Percentiles rank a stretch among this genome's conserved stretches.
Conservation (phyloP, 2,113 vertebrate genomes). For the Caretta caretta region DNA sequence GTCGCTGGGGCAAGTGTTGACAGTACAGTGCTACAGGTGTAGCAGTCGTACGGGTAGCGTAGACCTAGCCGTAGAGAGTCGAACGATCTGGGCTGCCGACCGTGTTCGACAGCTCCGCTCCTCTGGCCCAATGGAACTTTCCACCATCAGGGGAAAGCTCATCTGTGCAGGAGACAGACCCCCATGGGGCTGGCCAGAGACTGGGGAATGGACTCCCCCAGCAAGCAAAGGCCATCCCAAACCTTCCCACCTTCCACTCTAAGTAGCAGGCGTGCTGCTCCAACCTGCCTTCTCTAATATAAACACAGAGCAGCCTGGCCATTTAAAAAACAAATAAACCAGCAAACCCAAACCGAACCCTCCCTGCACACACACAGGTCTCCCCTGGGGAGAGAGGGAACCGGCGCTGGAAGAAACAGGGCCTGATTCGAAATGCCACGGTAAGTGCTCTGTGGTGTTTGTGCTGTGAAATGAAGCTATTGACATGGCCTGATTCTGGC, state of each 20-base stretch:
- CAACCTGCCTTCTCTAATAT: background rate
- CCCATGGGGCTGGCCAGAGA: too few relatives aligned
- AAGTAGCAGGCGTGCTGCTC: too few relatives aligned
- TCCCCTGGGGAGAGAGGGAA: background rate
- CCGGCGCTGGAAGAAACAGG: too few relatives aligned
- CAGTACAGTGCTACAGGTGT: too few relatives aligned
- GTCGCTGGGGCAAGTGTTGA: too few relatives aligned
- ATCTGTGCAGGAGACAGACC: background rate
- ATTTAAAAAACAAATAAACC: background rate
- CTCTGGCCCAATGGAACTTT: background rate
- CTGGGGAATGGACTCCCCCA: background rate
- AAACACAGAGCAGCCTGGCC: background rate
- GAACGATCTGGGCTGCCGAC: background rate
- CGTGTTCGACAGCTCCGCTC: background rate
- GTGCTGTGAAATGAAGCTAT: background rate
- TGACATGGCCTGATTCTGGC: too few relatives aligned
- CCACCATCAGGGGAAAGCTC: background rate
- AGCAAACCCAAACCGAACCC: too few relatives aligned
- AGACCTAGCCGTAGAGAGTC: background rate
- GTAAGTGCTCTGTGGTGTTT: background rate
- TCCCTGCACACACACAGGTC: background rate
- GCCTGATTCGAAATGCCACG: background rate
- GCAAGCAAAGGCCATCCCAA: too few relatives aligned
- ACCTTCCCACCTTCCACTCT: too few relatives aligned
- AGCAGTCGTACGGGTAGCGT: too few relatives aligned